Evolutionary conservation across 2,888 invertebrate species (phyloP), one percentile per base, ranked within the genome.

Genomic region (Didymodactylos carnosus): DNA sequence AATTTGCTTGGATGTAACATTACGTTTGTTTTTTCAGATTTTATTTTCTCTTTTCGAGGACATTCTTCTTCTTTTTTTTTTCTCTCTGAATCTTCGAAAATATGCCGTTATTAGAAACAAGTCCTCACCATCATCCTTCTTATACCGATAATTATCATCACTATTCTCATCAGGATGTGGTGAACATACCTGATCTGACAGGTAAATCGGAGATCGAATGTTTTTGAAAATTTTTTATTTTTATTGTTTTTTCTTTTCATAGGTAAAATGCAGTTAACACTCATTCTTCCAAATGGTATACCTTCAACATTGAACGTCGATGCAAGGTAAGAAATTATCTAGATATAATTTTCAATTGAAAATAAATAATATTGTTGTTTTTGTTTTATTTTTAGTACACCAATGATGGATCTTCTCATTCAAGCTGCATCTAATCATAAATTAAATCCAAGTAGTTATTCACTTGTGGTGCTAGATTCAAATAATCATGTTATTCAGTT

Each of bases 341-440:
- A 49, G 23, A 3, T 49, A n/a, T 49, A 49, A 25, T 25, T 53
- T 16, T 7, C 19, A 27, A 14, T 35, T 8, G 7, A 14, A 11
- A 25, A 16, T 19, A 25, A 16, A 13, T n/a, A n/a, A n/a, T n/a
- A n/a, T n/a, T n/a, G n/a, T n/a, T n/a, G n/a, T n/a, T 25, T 25
- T 13, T 49, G 23, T 13, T 1, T 49, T 25, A 23, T 3, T 3
- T 25, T 76, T 84, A 89, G 89, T 80, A 89, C 88, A 35, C 89
- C 89, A 43, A 89, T 89, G 89, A 88, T 89, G 88, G 89, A 89
- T 80, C 86, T 90, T 70, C 85, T 89, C 77, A 88, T 90, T 72
- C 88, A 89, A 80, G 86, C 89, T 77, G 87, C 89, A 62, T 88
- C 88, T 69, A 86, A 87, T 70, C 86, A 88, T 81, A 88, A 88